A percentile compares a stretch with the other conserved stretches of the same genome.
These are phyloP conservation scores for Holocentrus rufus DNA, from an alignment of 2,797 vertebrate genomes.

Conservation along the genomic window DNA sequence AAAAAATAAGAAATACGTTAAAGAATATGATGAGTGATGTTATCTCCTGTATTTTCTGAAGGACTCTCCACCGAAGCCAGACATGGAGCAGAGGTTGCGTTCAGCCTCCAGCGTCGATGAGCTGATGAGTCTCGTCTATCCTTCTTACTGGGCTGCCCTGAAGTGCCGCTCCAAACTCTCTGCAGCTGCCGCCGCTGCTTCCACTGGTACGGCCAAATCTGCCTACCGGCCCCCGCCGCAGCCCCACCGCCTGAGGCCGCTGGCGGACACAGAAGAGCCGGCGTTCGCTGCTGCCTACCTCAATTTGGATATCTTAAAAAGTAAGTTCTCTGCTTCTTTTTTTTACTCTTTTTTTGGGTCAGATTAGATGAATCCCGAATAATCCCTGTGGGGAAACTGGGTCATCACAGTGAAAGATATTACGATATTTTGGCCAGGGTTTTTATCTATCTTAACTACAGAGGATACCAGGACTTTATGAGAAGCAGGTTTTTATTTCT, in stretches of 20 bases:
- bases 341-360: not conserved
- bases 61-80: constrained; percentile 84
- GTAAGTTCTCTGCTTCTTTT: constrained; percentile 78
- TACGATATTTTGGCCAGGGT: too few species aligned
- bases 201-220: constrained; percentile 36
- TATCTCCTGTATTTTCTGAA: constrained; percentile 74
- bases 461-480: too few species aligned
- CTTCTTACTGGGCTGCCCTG: constrained; percentile 92
- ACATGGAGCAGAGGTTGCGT: constrained; percentile 91
- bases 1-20: too few species aligned
- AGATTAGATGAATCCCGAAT: constrained; percentile 35
- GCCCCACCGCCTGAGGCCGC: constrained; percentile 34
- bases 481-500: too few species aligned
- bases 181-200: constrained; percentile 75
- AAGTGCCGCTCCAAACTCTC: constrained; percentile 90
- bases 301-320: constrained; percentile 93
- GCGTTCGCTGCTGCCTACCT: constrained; percentile 91
- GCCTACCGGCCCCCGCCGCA: constrained; percentile 29
- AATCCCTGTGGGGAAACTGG: too few species aligned
- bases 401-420: too few species aligned
- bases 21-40: not conserved
- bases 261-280: constrained; percentile 72
- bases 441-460: too few species aligned
- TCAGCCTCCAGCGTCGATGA: constrained; percentile 95
- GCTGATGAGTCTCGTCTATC: constrained; percentile 94